Evolutionary conservation across 2,797 vertebrate species (phyloP).

Genomic region (Macropodus opercularis): DNA sequence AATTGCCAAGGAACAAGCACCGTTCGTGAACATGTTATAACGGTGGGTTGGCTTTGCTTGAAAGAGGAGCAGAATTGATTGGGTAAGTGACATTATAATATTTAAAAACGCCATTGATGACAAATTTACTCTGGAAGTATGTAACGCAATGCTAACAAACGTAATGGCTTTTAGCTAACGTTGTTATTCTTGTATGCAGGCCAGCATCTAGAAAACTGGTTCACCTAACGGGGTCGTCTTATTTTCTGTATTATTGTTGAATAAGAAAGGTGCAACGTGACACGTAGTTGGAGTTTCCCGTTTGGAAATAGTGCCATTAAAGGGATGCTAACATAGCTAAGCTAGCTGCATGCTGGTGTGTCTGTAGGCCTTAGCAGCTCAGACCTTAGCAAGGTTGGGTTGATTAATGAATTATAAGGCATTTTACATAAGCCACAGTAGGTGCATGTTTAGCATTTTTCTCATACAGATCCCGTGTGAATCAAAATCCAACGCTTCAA

Average conservation of each 20-base stretch:
- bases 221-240: background rate
- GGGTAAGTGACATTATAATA: conserved; percentile 21
- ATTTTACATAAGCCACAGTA: background rate
- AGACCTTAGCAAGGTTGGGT: conserved; percentile 43
- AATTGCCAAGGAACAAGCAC: conserved; percentile 36
- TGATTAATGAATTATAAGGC: background rate
- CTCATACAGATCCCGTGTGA: background rate
- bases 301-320: background rate
- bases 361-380: conserved; percentile 65
- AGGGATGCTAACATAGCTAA: conserved; percentile 21
- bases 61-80: background rate
- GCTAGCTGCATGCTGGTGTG: conserved; percentile 62
- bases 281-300: rapidly evolving
- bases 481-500: background rate
- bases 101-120: background rate
- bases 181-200: conserved; percentile 18
- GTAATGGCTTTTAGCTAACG: conserved; percentile 30
- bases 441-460: rapidly evolving
- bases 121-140: conserved; percentile 8
- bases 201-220: background rate
- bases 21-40: conserved; percentile 27
- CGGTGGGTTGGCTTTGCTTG: background rate
- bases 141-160: conserved; percentile 31
- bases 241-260: rapidly evolving
- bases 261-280: rapidly evolving